A percentile compares a stretch with the other conserved stretches of the same genome.
Conservation (phyloP, 2,888 invertebrate genomes). For the Geotrupes spiniger region DNA sequence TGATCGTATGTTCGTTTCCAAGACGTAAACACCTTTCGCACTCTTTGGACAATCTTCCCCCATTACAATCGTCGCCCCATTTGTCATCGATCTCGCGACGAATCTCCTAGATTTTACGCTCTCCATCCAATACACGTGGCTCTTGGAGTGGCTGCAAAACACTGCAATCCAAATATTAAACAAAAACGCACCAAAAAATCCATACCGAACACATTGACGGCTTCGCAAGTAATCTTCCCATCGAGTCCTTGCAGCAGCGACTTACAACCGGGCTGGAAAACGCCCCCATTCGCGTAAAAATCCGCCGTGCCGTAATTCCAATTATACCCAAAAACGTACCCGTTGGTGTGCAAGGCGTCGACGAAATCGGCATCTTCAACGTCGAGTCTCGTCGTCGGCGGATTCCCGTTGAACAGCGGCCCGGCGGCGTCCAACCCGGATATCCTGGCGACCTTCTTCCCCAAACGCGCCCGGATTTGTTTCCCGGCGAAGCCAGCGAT, state of each 20-base stretch:
- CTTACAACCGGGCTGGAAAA: conserved; percentile 18
- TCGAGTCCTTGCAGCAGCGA: conserved; percentile 7
- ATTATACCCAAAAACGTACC: conserved; percentile 16
- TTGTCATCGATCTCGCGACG: conserved; percentile 6
- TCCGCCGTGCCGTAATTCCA: conserved; percentile 10
- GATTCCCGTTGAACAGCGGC: conserved; percentile 18
- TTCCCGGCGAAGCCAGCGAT: conserved; percentile 19
- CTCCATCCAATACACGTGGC: conserved; percentile 14
- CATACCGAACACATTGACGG: conserved; percentile 12
- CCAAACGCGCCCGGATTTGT: conserved; percentile 6
- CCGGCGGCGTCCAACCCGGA: conserved; percentile 19
- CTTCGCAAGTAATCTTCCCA: conserved; percentile 11
- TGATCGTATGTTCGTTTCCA: conserved; percentile 1
- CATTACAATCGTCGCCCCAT: conserved; percentile 4
- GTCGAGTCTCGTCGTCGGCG: conserved; percentile 14
- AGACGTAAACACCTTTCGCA: conserved; percentile 11
- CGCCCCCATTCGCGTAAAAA: conserved; percentile 18
- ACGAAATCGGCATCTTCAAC: conserved; percentile 19
- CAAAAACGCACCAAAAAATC: too few species aligned
- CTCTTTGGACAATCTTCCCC: conserved; percentile 12
- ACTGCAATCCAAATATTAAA: conserved; percentile 16
- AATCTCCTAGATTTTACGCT: conserved; percentile 8
- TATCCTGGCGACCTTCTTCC: conserved; percentile 12
- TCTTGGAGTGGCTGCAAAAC: conserved; percentile 16
- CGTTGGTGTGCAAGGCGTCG: conserved; percentile 20